Conservation (phyloP, 2,888 invertebrate species). For the Eurytoma adleriae region DNA sequence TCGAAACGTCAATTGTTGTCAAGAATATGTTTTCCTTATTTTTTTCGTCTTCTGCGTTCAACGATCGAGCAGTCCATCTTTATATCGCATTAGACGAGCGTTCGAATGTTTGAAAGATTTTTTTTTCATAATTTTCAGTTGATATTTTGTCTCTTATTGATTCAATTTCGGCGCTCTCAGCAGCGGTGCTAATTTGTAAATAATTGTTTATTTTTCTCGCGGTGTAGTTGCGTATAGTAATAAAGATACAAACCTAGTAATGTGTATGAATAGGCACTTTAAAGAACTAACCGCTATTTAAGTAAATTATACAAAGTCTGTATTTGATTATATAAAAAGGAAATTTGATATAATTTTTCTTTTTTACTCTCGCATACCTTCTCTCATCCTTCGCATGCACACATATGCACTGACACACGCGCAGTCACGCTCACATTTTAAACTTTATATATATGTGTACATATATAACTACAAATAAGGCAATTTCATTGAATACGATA, state of each 20-base stretch:
- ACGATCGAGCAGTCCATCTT: too few species aligned
- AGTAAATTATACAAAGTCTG: conserved; percentile 66
- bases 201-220: conserved; percentile 26
- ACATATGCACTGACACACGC: not conserved
- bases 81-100: too few species aligned
- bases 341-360: conserved; percentile 55
- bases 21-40: too few species aligned
- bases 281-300: conserved; percentile 65
- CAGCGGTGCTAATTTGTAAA: conserved; percentile 44
- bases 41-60: too few species aligned
- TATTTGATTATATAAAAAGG: conserved; percentile 65
- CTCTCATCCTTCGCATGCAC: not conserved
- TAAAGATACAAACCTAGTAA: conserved; percentile 52
- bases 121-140: too few species aligned
- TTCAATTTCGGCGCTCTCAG: not conserved
- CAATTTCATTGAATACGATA: too few species aligned
- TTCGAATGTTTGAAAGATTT: too few species aligned
- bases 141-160: too few species aligned
- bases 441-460: too few species aligned
- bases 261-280: conserved; percentile 61
- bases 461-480: too few species aligned
- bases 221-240: conserved; percentile 33
- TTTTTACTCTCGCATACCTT: not conserved
- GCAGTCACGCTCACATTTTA: too few species aligned
- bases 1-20: too few species aligned